Base-by-base conservation (phyloP, 2,888 invertebrate species). In the Drosophila pseudotakahashii region DNA sequence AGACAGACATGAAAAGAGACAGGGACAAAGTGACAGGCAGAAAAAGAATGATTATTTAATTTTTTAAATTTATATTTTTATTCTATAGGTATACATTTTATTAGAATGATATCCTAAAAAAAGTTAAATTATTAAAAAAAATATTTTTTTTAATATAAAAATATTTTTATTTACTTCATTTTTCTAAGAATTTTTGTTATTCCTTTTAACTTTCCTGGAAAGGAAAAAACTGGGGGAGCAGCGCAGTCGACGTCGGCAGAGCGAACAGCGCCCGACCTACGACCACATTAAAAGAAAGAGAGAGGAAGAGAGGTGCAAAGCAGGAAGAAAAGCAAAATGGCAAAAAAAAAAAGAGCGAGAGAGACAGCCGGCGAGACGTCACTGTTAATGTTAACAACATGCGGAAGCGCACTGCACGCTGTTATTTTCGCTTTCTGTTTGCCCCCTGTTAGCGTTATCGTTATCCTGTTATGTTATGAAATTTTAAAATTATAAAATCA, bases 301-400 rank as follows among this genome's bases (percentile, higher is more conserved):
- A 10, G 30, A 19, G 30, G 59, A 26, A 26, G 26, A 26, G 26
- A 26, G 26, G 26, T 26, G 26, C 26, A 26, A 26, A 26, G 26
- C 26, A 19, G 30, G 59, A 26, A 41, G 36, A 37, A 41, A 16
- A 41, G 52, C 42, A 42, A 13, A 32, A 19, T 50, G 60, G 41
- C 41, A 42, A 42, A 42, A 42, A 19, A 42, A 42, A 37, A 37
- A 11, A 34, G 16, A 23, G 23, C 13, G 16, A 42, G 41, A 44
- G 59, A 39, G 59, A 41, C 14, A 32, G 50, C 36, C 26, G 45
- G 26, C 59, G 10, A 32, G 62, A 75, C 76, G 76, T 77, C 75
- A 76, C 75, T 77, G 77, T 77, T 81, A 77, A 76, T 82, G 42
- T 7, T 42, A 42, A 7, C 16, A 88, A 78, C 76, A 78, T 76